Conservation (phyloP, 1,140 invertebrate genomes). For the Hyphantria cunea region DNA sequence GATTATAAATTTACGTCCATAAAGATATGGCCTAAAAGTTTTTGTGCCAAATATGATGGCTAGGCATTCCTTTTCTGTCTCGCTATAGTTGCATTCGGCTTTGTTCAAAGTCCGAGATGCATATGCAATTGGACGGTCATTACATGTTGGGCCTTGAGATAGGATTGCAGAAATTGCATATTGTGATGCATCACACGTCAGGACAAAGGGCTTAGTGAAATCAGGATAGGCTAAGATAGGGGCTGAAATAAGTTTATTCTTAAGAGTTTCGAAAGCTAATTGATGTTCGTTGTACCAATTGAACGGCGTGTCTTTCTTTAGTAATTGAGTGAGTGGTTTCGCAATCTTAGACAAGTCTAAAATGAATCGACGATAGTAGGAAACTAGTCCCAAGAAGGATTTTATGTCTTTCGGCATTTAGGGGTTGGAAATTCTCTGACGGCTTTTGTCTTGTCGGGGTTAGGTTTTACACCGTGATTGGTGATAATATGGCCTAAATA, state of each 20-base stretch:
- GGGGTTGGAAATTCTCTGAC: too few relatives aligned
- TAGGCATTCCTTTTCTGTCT: too few relatives aligned
- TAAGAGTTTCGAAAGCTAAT: too few relatives aligned
- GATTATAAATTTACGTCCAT: constrained; percentile 72
- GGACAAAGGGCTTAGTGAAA: too few relatives aligned
- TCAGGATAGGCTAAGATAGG: too few relatives aligned
- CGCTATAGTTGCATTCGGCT: constrained; percentile 31
- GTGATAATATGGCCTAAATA: neutral
- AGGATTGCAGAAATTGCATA: too few relatives aligned
- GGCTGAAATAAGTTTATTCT: too few relatives aligned
- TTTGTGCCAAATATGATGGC: too few relatives aligned
- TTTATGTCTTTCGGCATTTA: neutral
- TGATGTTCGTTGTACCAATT: constrained; percentile 40
- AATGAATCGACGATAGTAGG: neutral
- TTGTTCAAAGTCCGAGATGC: constrained; percentile 47
- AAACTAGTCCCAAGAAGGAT: neutral
- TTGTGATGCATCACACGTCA: too few relatives aligned
- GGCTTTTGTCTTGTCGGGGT: too few relatives aligned
- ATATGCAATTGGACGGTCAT: constrained; percentile 53
- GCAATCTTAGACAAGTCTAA: neutral
- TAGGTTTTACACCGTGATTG: too few relatives aligned
- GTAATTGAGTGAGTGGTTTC: constrained; percentile 42
- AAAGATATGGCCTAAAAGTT: constrained; percentile 79
- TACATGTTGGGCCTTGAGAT: too few relatives aligned
- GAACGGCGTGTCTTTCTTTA: constrained; percentile 48